Evolutionary conservation across 2,113 vertebrate species (phyloP), one percentile per base, ranked within the genome.

Genomic region (Illadopsis cleaveri): DNA sequence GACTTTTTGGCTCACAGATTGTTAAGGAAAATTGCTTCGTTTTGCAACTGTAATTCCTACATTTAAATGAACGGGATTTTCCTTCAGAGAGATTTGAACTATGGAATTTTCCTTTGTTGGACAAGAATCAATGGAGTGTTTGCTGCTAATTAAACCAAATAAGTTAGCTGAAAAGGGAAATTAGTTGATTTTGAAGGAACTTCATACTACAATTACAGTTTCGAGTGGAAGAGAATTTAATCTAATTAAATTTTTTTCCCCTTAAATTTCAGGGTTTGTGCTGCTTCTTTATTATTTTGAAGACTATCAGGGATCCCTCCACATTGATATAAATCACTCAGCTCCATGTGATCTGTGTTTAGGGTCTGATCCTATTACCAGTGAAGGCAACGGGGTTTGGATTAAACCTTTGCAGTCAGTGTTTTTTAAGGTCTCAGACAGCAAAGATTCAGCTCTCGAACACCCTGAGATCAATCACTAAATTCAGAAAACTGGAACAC

Each of bases 61-160:
- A 72, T 86, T 94, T 92, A 93, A 95, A 90, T 84, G 91, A 96
- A 90, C 51, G 61, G 91, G 90, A 93, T 96, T 97, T 97, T 96
- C 94, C 94, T 92, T 96, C 60, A 70, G 69, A 96, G 69, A 89
- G 65, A 56, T 86, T 54, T 80, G 82, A 96, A 81, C 77, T 89
- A 82, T 13, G 92, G 95, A 96, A 96, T 94, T 96, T 95, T 97
- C 84, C 92, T 97, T 94, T 93, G 80, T 89, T 95, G 84, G 95
- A 80, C 48, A 92, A 71, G 69, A 96, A 71, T 84, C 96, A 77
- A 50, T 5, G 10, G 65, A 61, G 47, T 91, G 77, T 82, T 94
- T 92, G 83, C 70, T 94, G 87, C 64, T 96, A 96, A 97, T 95
- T 95, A 94, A 96, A 85, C 42, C 48, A 86, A 92, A 72, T 75